phyloP scores from a whole-genome alignment of 2,797 vertebrate species.

The Siniperca undulata region DNA sequence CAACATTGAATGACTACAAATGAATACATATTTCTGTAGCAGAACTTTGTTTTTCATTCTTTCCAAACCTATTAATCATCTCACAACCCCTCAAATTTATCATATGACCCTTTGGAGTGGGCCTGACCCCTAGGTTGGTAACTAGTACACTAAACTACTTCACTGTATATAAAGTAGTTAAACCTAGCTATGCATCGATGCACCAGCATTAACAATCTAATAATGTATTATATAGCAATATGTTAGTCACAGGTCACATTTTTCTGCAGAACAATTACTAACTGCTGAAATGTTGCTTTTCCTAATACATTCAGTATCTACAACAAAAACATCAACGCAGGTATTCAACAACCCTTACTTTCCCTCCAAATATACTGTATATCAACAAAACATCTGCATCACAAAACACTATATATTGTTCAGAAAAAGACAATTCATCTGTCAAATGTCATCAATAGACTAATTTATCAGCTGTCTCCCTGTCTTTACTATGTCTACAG shows the following conservation, averaged over 20 bases:
- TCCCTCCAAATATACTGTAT: constrained; percentile 26
- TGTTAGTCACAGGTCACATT: not conserved
- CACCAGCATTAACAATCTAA: not conserved
- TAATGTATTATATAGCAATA: not conserved
- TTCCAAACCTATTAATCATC: not conserved
- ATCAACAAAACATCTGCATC: constrained; percentile 56
- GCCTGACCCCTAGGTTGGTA: not conserved
- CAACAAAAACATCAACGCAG: constrained; percentile 1
- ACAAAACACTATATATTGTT: constrained; percentile 49
- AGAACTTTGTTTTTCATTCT: not conserved
- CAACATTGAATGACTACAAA: not conserved
- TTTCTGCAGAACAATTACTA: constrained; percentile 17
- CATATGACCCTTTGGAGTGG: constrained; percentile 10
- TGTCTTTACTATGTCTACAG: constrained; percentile 68
- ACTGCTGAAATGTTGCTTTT: constrained; percentile 19
- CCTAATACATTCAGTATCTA: not conserved
- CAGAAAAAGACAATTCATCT: constrained; percentile 53
- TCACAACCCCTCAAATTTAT: constrained; percentile 2
- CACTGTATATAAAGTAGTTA: not conserved
- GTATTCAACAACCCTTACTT: constrained; percentile 12
- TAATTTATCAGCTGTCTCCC: constrained; percentile 55
- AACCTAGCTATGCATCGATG: not conserved
- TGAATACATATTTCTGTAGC: not conserved
- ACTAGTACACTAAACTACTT: not conserved
- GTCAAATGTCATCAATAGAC: constrained; percentile 66